Conservation (phyloP, 53 echinoderm and acorn worm species). For the Holothuria scabra region DNA sequence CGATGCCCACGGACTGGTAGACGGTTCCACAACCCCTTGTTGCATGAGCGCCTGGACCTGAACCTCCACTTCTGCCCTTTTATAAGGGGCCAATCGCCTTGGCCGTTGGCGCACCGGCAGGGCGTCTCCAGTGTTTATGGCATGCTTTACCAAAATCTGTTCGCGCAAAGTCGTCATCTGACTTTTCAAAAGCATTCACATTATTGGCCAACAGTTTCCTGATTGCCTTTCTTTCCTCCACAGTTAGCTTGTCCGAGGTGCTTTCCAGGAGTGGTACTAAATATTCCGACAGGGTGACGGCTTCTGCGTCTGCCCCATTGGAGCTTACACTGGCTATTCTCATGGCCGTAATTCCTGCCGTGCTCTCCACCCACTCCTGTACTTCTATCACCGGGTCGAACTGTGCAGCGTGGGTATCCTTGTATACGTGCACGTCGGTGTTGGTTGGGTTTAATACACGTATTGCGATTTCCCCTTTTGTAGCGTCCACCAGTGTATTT, state of each 20-base stretch:
- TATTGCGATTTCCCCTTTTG: no score
- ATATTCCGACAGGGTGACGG: slow-evolving; percentile 31
- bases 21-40: slow-evolving; percentile 58
- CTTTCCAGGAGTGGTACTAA: slow-evolving; percentile 11
- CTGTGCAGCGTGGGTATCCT: no score
- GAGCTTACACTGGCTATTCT: not conserved
- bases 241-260: not conserved
- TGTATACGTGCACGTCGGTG: slow-evolving; percentile 5
- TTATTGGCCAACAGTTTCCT: no score
- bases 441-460: slow-evolving; percentile 44
- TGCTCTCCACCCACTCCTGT: not conserved
- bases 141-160: slow-evolving; percentile 66
- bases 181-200: slow-evolving; percentile 50
- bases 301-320: not conserved
- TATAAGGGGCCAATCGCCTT: slow-evolving; percentile 32
- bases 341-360: no score
- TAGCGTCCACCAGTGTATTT: slow-evolving; percentile 48
- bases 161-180: slow-evolving; percentile 64
- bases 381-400: slow-evolving; percentile 44
- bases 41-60: slow-evolving; percentile 60
- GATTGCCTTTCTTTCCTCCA: slow-evolving; percentile 27
- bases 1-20: no score
- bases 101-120: slow-evolving; percentile 64
- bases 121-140: slow-evolving; percentile 47
- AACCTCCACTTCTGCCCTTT: slow-evolving; percentile 53